Evolutionary conservation across 2,888 invertebrate genomes (phyloP).

Genomic region (Eutolmus rufibarbis): DNA sequence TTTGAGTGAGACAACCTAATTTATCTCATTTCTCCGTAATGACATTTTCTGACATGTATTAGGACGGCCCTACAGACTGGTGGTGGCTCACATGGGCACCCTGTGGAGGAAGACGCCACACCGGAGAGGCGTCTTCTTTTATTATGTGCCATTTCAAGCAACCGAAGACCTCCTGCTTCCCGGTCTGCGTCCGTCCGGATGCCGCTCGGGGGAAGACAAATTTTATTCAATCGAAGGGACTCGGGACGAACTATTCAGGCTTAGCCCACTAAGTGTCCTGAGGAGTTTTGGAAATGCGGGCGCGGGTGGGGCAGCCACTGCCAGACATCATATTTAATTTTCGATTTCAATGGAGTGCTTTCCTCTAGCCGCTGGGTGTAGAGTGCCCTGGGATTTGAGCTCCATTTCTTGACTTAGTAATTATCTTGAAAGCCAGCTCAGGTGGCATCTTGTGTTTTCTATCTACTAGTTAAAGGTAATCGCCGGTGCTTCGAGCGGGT

Average conservation of each 20-base stretch:
- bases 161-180: not conserved
- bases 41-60: constrained; percentile 29
- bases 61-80: not conserved
- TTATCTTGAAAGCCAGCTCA: constrained; percentile 3
- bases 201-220: not conserved
- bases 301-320: not conserved
- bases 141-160: not conserved
- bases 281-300: not conserved
- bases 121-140: not conserved
- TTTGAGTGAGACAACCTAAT: constrained; percentile 21
- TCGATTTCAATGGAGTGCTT: not conserved
- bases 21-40: constrained; percentile 23
- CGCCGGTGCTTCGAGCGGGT: not conserved
- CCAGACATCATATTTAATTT: not conserved
- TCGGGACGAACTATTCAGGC: not conserved
- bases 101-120: not conserved
- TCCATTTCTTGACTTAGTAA: not conserved
- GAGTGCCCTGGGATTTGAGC: not conserved
- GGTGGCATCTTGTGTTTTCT: not conserved
- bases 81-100: not conserved
- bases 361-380: not conserved
- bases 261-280: not conserved
- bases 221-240: constrained; percentile 14
- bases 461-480: not conserved
- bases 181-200: not conserved